Evolutionary conservation across 1,140 invertebrate species (phyloP), one percentile per base, ranked within the genome.

Genomic region (Triops longicaudatus): DNA sequence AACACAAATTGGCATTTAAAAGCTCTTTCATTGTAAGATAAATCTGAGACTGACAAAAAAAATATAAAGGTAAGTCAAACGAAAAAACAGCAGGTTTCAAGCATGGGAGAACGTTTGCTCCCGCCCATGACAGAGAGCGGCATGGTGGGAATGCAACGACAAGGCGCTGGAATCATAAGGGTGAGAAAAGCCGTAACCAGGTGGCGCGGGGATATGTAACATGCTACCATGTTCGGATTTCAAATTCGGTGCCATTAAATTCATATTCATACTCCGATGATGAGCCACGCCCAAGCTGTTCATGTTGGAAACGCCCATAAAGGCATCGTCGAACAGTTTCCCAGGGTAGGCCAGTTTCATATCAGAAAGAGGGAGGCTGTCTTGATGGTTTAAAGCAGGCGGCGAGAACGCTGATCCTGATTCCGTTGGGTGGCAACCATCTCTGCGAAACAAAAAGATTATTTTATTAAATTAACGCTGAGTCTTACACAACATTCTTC

Each of bases 51-150:
- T 75, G 14, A 31, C 31, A 6, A 4, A 75, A 26, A 26, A 44
- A 22, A 43, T 43, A 43, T 14, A 43, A 75, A 42, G 37, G 43
- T n/a, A n/a, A 77, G 31, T 37, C 63, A n/a, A n/a, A 28, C 50
- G n/a, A 76, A 37, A 71, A 72, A 14, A 1, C 43, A 22, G 26
- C 6, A 27, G 7, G 11, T 4, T 43, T 77, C 27, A 77, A 43
- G 76, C 76, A 26, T 77, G 76, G 12, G 76, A 77, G 26, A 77
- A 77, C 6, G 76, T 43, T 22, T 77, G 76, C 11, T 77, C 76
- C 26, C 76, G 28, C 14, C 76, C 72, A 11, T 77, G 76, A 27
- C 73, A 77, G 28, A 77, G 72, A 5, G 63, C 26, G n/a, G 76
- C 26, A 27, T 43, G 74, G 37, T 75, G 74, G 22, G 37, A 41